phyloP scores from a whole-genome alignment of 2,797 vertebrate genomes.

The Acanthurus tractus region DNA sequence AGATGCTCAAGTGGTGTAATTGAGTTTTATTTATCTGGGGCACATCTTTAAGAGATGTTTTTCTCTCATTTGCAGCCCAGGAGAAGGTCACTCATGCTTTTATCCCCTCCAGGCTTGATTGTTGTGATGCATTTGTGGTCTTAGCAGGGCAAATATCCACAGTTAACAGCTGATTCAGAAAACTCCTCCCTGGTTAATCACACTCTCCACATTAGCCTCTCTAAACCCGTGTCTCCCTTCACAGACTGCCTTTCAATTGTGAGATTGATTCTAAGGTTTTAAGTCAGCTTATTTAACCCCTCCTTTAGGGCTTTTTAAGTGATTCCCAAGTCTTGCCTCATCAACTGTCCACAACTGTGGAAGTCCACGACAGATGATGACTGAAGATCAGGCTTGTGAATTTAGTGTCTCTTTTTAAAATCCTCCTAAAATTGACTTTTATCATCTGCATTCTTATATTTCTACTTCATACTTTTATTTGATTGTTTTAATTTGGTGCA shows the following conservation, averaged over 20 bases:
- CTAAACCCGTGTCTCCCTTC: slow-evolving; percentile 4
- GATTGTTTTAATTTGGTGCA: not conserved
- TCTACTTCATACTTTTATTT: not conserved
- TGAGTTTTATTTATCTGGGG: slow-evolving; percentile 10
- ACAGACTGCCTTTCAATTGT: slow-evolving; percentile 18
- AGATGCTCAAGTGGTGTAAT: not conserved
- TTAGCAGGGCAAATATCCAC: slow-evolving; percentile 33
- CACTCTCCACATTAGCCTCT: slow-evolving; percentile 7
- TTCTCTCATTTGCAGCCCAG: not conserved
- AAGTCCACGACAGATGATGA: not conserved
- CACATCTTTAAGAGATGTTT: not conserved
- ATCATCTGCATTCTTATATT: not conserved
- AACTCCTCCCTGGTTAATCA: slow-evolving; percentile 18
- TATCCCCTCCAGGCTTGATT: slow-evolving; percentile 29
- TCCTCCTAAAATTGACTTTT: not conserved
- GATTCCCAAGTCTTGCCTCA: slow-evolving; percentile 16
- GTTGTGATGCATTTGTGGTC: slow-evolving; percentile 17
- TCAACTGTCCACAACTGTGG: slow-evolving; percentile 5
- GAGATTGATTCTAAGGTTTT: slow-evolving; percentile 36
- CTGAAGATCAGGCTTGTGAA: not conserved
- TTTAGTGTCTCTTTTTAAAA: not conserved
- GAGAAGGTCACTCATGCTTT: slow-evolving; percentile 39
- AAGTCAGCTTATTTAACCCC: slow-evolving; percentile 25
- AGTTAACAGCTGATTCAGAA: slow-evolving; percentile 26
- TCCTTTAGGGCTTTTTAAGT: slow-evolving; percentile 3